phyloP scores from a whole-genome alignment of 2,113 vertebrate species.

The Ailurus styani region DNA sequence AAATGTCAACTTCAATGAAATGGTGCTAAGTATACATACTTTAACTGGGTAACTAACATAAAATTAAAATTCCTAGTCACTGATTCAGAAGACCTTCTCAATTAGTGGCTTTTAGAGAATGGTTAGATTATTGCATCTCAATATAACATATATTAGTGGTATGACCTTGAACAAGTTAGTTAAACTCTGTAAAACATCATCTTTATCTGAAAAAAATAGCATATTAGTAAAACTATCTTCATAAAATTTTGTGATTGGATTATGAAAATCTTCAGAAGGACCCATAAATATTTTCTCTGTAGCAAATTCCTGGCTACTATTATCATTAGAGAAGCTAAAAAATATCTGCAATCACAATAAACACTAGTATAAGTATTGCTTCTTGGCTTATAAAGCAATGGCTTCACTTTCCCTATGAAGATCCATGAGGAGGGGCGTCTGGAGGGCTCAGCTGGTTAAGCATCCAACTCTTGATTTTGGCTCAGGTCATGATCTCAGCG shows the following conservation, averaged over 20 bases:
- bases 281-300: not conserved
- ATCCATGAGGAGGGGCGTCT: not conserved
- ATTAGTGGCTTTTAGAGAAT: not conserved
- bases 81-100: not conserved
- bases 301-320: not conserved
- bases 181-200: not conserved
- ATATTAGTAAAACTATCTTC: not conserved
- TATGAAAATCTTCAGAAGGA: not conserved
- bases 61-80: not conserved
- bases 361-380: not conserved
- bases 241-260: not conserved
- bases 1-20: not conserved
- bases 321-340: not conserved
- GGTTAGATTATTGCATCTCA: not conserved
- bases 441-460: not conserved
- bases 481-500: not conserved
- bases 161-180: not conserved
- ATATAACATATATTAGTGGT: not conserved
- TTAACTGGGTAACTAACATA: not conserved
- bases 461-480: not conserved
- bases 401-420: not conserved
- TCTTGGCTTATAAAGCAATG: not conserved
- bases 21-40: not conserved
- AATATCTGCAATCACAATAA: not conserved
- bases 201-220: not conserved